Evolutionary conservation across 2,888 invertebrate genomes (phyloP).

Genomic region (Archips xylosteana): DNA sequence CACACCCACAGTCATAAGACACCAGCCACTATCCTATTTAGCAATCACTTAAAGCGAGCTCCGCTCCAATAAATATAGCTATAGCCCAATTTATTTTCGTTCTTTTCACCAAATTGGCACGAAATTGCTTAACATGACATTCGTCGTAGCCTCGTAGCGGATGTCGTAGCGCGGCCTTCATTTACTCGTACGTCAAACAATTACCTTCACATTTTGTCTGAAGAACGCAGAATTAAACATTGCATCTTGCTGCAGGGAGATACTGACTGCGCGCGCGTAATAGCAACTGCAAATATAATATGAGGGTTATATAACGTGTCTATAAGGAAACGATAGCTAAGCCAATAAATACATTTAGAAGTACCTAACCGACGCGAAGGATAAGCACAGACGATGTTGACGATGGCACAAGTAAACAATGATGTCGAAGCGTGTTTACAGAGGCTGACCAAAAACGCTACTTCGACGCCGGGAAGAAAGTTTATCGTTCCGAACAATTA

Average conservation of each 20-base stretch:
- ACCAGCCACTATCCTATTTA: constrained; percentile 43
- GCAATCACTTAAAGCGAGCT: constrained; percentile 34
- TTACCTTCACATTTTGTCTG: constrained; percentile 3
- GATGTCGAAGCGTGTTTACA: constrained; percentile 40
- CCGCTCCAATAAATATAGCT: constrained; percentile 16
- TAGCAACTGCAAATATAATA: background rate
- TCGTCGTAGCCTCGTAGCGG: constrained; percentile 38
- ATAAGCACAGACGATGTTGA: constrained; percentile 14
- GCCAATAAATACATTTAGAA: constrained; percentile 14
- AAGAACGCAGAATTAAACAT: background rate
- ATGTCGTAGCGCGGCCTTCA: constrained; percentile 31
- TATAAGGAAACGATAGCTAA: constrained; percentile 17
- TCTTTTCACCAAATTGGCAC: constrained; percentile 31
- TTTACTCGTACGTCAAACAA: background rate
- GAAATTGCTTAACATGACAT: constrained; percentile 25
- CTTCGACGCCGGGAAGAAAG: constrained; percentile 2
- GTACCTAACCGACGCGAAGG: constrained; percentile 5
- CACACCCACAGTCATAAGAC: constrained; percentile 72
- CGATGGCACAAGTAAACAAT: constrained; percentile 42
- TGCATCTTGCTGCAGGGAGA: background rate
- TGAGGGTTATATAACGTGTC: constrained; percentile 16
- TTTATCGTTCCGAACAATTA: constrained; percentile 21
- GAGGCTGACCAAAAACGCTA: constrained; percentile 28
- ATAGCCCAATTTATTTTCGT: constrained; percentile 21
- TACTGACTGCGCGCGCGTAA: too few relatives aligned